Conservation (phyloP, 2,113 vertebrate genomes). For the Micronycteris hirsuta region DNA sequence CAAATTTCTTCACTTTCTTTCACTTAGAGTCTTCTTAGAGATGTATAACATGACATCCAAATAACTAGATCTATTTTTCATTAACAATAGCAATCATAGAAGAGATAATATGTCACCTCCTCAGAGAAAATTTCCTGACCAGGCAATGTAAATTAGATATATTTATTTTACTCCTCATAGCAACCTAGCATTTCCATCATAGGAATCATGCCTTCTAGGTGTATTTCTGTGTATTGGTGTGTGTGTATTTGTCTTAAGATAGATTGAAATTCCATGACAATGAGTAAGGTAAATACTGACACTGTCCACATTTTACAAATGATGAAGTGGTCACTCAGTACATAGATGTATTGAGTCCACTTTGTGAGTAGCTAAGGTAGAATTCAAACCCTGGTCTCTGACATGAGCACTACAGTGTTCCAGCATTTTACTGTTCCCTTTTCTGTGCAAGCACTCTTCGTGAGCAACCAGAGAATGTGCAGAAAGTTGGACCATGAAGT, state of each 20-base stretch:
- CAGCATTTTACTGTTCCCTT: neutral
- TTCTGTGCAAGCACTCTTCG: neutral
- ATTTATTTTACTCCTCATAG: neutral
- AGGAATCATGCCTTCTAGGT: neutral
- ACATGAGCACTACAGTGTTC: neutral
- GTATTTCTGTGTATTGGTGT: neutral
- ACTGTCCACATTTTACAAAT: neutral
- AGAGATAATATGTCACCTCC: neutral
- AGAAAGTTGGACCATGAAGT: neutral
- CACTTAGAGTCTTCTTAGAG: neutral
- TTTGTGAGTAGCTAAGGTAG: neutral
- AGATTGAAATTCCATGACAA: neutral
- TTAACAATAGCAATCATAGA: neutral
- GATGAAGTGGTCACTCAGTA: neutral
- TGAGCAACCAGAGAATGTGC: neutral
- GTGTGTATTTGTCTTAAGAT: neutral
- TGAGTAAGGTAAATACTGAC: neutral
- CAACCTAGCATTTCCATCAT: neutral
- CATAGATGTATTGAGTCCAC: neutral
- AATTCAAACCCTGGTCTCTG: neutral
- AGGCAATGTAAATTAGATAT: neutral
- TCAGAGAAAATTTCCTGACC: neutral
- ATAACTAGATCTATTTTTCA: neutral
- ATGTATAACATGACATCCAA: neutral
- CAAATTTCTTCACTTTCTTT: neutral